Evolutionary conservation across 2,113 vertebrate genomes (phyloP), one percentile per base, ranked within the genome.

Genomic region (Ornithorhynchus anatinus): DNA sequence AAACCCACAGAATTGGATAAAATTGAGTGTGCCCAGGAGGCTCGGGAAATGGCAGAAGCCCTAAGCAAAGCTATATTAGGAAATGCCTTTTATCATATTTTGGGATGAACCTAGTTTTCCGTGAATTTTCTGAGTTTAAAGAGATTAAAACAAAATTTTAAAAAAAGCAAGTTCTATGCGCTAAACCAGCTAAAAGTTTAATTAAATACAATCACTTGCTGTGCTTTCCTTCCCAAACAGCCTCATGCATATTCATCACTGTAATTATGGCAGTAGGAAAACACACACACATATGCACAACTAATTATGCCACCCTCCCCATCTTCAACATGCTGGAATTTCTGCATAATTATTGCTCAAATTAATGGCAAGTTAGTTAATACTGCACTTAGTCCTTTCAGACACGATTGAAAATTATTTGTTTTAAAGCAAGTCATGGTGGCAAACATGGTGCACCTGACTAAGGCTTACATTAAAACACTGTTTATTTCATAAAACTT

Each of bases 311-410:
- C 67, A 70, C 9, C 52, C 70, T 87, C 79, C 74, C 87, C 84
- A 78, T 88, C 89, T 89, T 89, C 80, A 86, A 84, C 82, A 87
- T 80, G 90, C 78, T 86, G 37, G 87, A 89, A 80, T 87, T 90
- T 93, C 84, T 88, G 82, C 85, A 89, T 91, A 92, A 93, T 94
- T 89, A 91, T 79, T 84, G 77, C 71, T 79, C 84, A 92, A 94
- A 94, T 92, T 93, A 93, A 93, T 93, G 92, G 91, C 75, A 78
- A 91, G 89, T 93, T 92, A 86, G 86, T 92, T 91, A 89, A 92
- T 92, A 92, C 87, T 84, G 82, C 80, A 91, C 83, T 92, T 85
- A 88, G 85, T 88, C 89, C 81, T 85, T 89, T 88, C 77, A 86
- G 85, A 72, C 83, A 79, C 88, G 89, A 92, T 90, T 88, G 89